phyloP scores from a whole-genome alignment of 1,140 invertebrate species.

The Trichonephila clavipes region DNA sequence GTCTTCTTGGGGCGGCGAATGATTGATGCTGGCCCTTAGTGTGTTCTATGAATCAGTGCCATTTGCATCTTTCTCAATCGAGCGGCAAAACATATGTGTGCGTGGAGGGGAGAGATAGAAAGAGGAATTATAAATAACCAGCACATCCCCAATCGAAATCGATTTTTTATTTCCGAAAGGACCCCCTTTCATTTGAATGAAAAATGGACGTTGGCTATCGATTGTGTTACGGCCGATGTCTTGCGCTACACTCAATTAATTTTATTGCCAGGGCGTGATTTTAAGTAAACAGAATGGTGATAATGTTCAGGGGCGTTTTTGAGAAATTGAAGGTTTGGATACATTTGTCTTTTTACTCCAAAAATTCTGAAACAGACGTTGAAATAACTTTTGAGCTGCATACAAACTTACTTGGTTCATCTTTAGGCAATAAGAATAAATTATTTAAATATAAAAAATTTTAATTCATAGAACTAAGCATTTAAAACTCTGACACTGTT shows the following conservation, averaged over 20 bases:
- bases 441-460: no score
- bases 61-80: conserved; percentile 42
- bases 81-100: conserved; percentile 57
- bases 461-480: no score
- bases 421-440: no score
- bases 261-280: conserved; percentile 24
- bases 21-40: conserved; percentile 33
- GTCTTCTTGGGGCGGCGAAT: background rate
- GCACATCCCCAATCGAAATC: conserved; percentile 31
- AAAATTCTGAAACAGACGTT: background rate
- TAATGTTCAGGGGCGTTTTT: background rate
- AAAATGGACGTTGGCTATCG: background rate
- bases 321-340: background rate
- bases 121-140: conserved; percentile 35
- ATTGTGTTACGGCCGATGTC: background rate
- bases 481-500: no score
- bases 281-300: background rate
- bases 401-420: no score
- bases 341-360: background rate
- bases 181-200: background rate
- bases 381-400: background rate
- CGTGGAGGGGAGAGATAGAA: background rate
- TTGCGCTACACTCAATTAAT: background rate
- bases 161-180: background rate
- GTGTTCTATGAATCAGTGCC: conserved; percentile 52